A percentile compares a stretch with the other conserved stretches of the same genome.
Conservation (phyloP, 2,113 vertebrate species). For the Caracal caracal region DNA sequence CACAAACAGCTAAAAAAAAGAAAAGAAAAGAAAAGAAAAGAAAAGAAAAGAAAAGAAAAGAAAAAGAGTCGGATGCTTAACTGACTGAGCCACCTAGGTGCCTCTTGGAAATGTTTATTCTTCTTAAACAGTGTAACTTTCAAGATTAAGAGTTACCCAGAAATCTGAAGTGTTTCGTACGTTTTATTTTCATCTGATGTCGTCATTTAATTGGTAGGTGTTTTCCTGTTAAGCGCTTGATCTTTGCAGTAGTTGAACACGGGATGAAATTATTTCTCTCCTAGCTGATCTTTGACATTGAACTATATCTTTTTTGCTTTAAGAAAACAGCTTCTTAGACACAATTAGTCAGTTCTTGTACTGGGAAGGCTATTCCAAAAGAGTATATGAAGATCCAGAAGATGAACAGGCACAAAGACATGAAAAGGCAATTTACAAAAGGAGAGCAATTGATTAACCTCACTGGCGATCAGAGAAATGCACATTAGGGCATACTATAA, state of each 20-base stretch:
- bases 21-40: too few species aligned
- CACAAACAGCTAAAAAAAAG: background rate
- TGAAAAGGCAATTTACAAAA: background rate
- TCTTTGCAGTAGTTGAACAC: slow-evolving; percentile 1
- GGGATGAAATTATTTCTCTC: background rate
- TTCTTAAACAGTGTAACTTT: slow-evolving; percentile 20
- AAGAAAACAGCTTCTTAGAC: background rate
- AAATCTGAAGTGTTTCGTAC: background rate
- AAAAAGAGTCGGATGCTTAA: too few species aligned
- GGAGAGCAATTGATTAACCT: background rate
- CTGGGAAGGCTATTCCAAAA: background rate
- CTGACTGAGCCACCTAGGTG: too few species aligned
- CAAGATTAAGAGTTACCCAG: slow-evolving; percentile 33
- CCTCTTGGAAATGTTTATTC: background rate
- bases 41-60: background rate
- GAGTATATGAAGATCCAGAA: background rate
- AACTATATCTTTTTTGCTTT: slow-evolving; percentile 1
- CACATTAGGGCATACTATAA: accelerated
- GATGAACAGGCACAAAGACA: background rate
- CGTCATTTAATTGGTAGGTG: slow-evolving; percentile 35
- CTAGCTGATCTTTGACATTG: background rate
- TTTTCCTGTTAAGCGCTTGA: slow-evolving; percentile 20
- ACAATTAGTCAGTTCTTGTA: background rate
- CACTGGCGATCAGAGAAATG: background rate
- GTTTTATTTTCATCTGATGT: slow-evolving; percentile 20